phyloP scores from a whole-genome alignment of 1,140 invertebrate genomes.

The Oreohelix idahoensis region DNA sequence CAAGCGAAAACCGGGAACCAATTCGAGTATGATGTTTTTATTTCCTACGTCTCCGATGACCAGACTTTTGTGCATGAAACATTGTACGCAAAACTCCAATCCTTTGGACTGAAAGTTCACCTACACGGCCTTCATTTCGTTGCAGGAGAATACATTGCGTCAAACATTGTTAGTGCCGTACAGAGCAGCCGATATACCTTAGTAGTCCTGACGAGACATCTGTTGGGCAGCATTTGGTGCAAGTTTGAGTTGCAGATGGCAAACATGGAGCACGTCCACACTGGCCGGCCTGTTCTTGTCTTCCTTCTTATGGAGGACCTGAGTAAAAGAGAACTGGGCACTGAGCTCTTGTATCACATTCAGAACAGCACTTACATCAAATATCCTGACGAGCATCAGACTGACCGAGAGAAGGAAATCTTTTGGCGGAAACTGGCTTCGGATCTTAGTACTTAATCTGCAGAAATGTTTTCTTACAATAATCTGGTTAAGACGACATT shows the following conservation, averaged over 20 bases:
- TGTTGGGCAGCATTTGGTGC: constrained; percentile 80
- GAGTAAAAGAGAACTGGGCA: constrained; percentile 42
- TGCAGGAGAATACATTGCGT: constrained; percentile 74
- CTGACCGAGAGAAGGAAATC: too few species aligned
- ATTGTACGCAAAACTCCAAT: constrained; percentile 43
- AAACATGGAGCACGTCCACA: constrained; percentile 53
- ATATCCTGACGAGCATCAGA: constrained; percentile 38
- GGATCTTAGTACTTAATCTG: too few species aligned
- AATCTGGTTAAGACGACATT: too few species aligned
- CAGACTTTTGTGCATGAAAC: constrained; percentile 42
- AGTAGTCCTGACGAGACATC: constrained; percentile 78
- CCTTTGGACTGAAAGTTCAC: constrained; percentile 46
- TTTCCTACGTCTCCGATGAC: constrained; percentile 52
- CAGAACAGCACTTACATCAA: constrained; percentile 50
- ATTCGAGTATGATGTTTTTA: constrained; percentile 52
- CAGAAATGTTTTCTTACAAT: too few species aligned
- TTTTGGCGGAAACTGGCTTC: constrained; percentile 46
- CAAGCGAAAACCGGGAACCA: constrained; percentile 2
- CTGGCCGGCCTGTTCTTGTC: constrained; percentile 49
- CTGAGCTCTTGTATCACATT: constrained; percentile 49
- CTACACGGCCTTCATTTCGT: constrained; percentile 58
- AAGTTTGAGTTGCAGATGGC: constrained; percentile 78
- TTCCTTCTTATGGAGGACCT: constrained; percentile 52
- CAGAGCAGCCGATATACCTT: constrained; percentile 78
- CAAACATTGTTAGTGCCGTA: constrained; percentile 78